Base-by-base conservation (phyloP, 2,113 vertebrate genomes). In the Cryptomyrus ogoouensis region DNA sequence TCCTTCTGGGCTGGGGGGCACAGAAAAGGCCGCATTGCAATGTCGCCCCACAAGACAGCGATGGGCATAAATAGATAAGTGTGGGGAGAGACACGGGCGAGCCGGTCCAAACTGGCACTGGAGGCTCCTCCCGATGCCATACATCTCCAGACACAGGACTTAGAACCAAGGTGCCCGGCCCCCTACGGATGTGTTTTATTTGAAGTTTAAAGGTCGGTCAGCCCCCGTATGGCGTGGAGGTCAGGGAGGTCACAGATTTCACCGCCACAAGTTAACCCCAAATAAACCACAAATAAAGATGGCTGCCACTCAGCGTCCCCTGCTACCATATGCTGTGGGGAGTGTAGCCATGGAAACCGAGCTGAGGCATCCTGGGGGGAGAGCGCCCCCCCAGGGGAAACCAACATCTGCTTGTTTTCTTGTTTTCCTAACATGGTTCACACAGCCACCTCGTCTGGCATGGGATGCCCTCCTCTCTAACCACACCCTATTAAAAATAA, bases 11-110 rank as follows among this genome's bases (percentile, higher is more conserved):
- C 2, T 27, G 31, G n/a, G 80, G 80, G 5, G 42, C 89, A 19
- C 2, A 15, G 46, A 52, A 35, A 88, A 44, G 89, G 91, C 88
- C 89, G 89, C 50, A 88, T 93, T 92, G 91, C 92, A 92, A 91
- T 93, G 93, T 91, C 87, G 3, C 47, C 85, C 93, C 91, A 91
- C 1, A 24, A 93, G 88, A 91, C 92, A 90, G 90, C 94, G 94
- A 93, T 92, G 91, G 93, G 94, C 92, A 91, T 95, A 95, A 95
- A 96, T 95, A 95, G 95, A 94, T 92, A 93, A 70, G n/a, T 27
- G n/a, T 31, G 62, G 90, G 90, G 70, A 7, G 7, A 2, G 47
- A 49, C 49, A 39, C n/a, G 21, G 83, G 12, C 5, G 24, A 50
- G 17, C 46, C 31, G 15, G 27, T 87, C 39, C 21, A 58, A 62